Percentiles rank a stretch among this genome's conserved stretches.
Evolutionary conservation across 2,797 vertebrate genomes (phyloP).

Genomic region (Prunella strophiata): DNA sequence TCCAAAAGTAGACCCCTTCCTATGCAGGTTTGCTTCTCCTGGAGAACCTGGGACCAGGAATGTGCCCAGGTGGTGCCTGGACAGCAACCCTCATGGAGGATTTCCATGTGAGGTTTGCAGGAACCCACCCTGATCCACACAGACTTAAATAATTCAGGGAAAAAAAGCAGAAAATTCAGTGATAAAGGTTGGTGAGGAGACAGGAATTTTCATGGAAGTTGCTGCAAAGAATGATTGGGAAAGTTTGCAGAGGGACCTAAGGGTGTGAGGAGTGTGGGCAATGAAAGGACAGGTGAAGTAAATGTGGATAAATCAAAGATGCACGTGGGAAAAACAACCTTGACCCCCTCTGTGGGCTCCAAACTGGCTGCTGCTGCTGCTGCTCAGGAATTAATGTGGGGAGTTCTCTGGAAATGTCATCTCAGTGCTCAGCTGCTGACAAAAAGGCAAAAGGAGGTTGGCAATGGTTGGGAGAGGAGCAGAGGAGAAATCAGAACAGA

Average conservation of each 20-base stretch:
- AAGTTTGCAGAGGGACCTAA: background rate
- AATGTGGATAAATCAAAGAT: conserved; percentile 41
- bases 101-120: background rate
- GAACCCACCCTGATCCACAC: background rate
- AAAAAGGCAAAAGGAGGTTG: conserved; percentile 7
- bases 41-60: background rate
- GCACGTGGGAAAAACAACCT: conserved; percentile 16
- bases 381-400: background rate
- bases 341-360: background rate
- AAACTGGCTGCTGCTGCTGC: background rate
- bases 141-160: background rate
- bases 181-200: fast-evolving
- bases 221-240: background rate
- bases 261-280: background rate
- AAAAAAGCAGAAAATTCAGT: background rate
- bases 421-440: conserved; percentile 15
- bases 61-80: fast-evolving
- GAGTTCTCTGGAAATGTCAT: conserved; percentile 49
- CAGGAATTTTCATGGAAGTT: background rate
- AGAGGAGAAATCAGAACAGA: conserved; percentile 15
- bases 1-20: fast-evolving
- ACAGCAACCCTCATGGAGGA: background rate
- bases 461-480: background rate
- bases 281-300: background rate
- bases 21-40: background rate